Evolutionary conservation across 2,797 vertebrate species (phyloP).

Genomic region (Lacerta agilis): DNA sequence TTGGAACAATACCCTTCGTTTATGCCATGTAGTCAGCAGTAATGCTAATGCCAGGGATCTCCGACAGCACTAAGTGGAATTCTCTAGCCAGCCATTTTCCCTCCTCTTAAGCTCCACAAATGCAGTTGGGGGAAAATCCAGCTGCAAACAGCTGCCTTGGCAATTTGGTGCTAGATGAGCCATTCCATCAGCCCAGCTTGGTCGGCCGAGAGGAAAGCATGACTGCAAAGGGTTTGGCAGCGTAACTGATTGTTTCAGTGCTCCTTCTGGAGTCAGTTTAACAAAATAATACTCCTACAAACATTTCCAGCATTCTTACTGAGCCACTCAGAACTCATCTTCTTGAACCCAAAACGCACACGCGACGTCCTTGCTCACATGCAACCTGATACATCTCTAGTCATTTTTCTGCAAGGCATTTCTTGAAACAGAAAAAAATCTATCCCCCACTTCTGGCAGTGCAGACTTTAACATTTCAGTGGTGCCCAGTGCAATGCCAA

Average conservation of each 20-base stretch:
- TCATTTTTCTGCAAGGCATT: neutral
- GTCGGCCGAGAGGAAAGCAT: neutral
- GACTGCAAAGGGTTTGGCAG: neutral
- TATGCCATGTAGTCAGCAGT: neutral
- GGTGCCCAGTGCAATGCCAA: too few relatives aligned
- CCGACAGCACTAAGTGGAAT: neutral
- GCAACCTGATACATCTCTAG: too few relatives aligned
- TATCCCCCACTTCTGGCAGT: neutral
- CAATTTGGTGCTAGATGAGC: neutral
- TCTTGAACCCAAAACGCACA: neutral
- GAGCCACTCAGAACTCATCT: constrained; percentile 37
- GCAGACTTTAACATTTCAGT: too few relatives aligned
- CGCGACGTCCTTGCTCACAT: neutral
- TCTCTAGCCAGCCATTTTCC: neutral
- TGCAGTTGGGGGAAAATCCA: neutral
- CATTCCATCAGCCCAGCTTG: neutral
- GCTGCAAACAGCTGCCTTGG: neutral
- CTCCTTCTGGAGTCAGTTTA: constrained; percentile 38
- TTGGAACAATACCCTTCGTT: neutral
- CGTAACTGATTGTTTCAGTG: constrained; percentile 28
- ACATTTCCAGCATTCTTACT: constrained; percentile 29
- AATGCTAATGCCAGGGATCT: neutral
- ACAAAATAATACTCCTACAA: constrained; percentile 24
- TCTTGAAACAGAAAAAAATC: neutral
- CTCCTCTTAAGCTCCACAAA: neutral